A percentile compares a stretch with the other conserved stretches of the same genome.
Conservation (phyloP, 1,140 invertebrate species). For the Drosophila pachea region DNA sequence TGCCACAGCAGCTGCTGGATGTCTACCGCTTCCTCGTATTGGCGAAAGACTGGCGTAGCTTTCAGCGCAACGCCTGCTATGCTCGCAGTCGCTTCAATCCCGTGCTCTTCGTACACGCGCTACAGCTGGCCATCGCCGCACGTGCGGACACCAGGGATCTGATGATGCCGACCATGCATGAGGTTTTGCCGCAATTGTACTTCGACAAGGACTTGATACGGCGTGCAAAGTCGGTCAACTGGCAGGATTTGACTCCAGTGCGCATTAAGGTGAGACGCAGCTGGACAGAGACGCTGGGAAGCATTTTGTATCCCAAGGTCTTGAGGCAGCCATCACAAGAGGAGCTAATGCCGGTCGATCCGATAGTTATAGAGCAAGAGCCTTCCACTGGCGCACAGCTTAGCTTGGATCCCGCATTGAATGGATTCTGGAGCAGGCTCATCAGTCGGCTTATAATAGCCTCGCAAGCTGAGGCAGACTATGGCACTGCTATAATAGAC, state of each 20-base stretch:
- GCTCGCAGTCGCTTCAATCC: constrained; percentile 82
- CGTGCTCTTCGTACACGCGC: constrained; percentile 81
- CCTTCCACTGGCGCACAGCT: constrained; percentile 10
- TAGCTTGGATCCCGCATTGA: constrained; percentile 46
- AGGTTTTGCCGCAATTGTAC: constrained; percentile 82
- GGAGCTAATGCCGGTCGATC: constrained; percentile 30
- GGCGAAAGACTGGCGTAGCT: constrained; percentile 82
- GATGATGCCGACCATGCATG: constrained; percentile 81
- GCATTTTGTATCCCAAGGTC: constrained; percentile 2
- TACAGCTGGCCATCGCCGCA: constrained; percentile 80
- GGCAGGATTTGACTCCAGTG: constrained; percentile 45
- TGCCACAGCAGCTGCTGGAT: constrained; percentile 81
- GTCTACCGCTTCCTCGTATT: constrained; percentile 84
- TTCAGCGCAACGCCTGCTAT: constrained; percentile 82
- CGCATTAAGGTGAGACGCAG: constrained; percentile 10
- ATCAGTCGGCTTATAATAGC: constrained; percentile 38
- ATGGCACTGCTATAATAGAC: constrained; percentile 28
- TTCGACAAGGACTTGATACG: constrained; percentile 61
- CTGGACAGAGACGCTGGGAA: constrained; percentile 36
- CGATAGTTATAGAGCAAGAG: constrained; percentile 42
- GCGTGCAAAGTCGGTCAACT: constrained; percentile 36
- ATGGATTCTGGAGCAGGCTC: constrained; percentile 48
- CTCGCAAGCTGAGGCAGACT: constrained; percentile 9
- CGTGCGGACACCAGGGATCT: constrained; percentile 81
- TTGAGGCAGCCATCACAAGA: neutral